Percentiles rank a stretch among this genome's conserved stretches.
phyloP scores from a whole-genome alignment of 2,113 vertebrate species.

The Myodes glareolus region DNA sequence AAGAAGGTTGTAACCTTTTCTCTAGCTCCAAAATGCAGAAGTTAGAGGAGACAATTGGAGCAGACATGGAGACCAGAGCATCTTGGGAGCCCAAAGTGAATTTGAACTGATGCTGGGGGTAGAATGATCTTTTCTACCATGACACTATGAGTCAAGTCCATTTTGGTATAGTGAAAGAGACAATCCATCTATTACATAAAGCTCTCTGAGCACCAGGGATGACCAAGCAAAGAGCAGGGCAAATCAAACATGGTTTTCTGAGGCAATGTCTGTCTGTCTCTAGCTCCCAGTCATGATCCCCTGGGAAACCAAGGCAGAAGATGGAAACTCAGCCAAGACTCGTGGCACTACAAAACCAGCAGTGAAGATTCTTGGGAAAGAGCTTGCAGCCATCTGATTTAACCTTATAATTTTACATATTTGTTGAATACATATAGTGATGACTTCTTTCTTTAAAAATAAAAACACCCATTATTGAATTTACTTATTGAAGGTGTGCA shows the following conservation, averaged over 20 bases:
- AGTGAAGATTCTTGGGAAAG: background rate
- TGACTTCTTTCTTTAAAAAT: background rate
- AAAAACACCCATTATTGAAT: background rate
- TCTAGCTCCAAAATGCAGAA: background rate
- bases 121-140: slow-evolving; percentile 48
- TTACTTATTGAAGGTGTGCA: background rate
- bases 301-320: background rate
- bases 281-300: background rate
- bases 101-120: background rate
- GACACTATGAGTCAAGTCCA: slow-evolving; percentile 64
- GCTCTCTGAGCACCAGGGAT: background rate
- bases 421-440: background rate
- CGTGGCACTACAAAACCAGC: background rate
- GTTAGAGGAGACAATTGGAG: background rate
- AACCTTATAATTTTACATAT: background rate
- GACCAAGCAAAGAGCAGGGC: slow-evolving; percentile 54
- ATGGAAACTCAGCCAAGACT: slow-evolving; percentile 18
- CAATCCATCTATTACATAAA: slow-evolving; percentile 33
- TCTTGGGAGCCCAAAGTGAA: background rate
- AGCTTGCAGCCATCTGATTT: background rate
- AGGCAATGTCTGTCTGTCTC: slow-evolving; percentile 77
- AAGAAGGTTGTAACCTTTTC: slow-evolving; percentile 37
- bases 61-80: background rate
- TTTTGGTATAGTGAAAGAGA: slow-evolving; percentile 55
- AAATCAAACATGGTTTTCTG: slow-evolving; percentile 76